Evolutionary conservation across 2,888 invertebrate genomes (phyloP).

Genomic region (Neuroscelio doddi): DNA sequence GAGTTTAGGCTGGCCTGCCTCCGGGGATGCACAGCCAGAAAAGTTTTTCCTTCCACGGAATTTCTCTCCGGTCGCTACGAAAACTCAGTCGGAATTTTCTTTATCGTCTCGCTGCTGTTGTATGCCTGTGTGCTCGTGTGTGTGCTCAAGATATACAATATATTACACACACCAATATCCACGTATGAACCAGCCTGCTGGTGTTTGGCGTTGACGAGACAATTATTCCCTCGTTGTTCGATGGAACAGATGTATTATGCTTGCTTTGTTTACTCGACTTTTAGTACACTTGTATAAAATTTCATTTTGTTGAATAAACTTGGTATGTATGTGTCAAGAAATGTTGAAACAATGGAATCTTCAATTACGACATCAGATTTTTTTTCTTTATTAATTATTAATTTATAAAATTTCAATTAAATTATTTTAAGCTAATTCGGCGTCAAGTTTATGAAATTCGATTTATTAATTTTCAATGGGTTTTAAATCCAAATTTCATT

Average conservation of each 20-base stretch:
- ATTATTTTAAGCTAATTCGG: too few species aligned
- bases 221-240: constrained; percentile 37
- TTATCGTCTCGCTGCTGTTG: constrained; percentile 10
- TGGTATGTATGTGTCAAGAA: constrained; percentile 4
- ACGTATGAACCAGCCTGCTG: too few species aligned
- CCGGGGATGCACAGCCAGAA: constrained; percentile 23
- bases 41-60: constrained; percentile 31
- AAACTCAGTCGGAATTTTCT: constrained; percentile 21
- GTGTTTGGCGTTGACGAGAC: constrained; percentile 29
- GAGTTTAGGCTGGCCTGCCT: constrained; percentile 27
- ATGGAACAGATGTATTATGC: constrained; percentile 26
- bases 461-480: too few species aligned
- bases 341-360: not conserved
- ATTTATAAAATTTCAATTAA: too few species aligned
- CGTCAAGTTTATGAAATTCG: too few species aligned
- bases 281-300: constrained; percentile 18
- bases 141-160: not conserved
- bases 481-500: too few species aligned
- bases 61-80: constrained; percentile 19
- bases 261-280: constrained; percentile 28
- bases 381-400: too few species aligned
- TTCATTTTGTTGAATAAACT: constrained; percentile 21
- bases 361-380: too few species aligned
- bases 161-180: too few species aligned
- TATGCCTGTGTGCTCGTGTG: not conserved